Evolutionary conservation across 2,888 invertebrate genomes (phyloP).

Genomic region (Rutpela maculata): DNA sequence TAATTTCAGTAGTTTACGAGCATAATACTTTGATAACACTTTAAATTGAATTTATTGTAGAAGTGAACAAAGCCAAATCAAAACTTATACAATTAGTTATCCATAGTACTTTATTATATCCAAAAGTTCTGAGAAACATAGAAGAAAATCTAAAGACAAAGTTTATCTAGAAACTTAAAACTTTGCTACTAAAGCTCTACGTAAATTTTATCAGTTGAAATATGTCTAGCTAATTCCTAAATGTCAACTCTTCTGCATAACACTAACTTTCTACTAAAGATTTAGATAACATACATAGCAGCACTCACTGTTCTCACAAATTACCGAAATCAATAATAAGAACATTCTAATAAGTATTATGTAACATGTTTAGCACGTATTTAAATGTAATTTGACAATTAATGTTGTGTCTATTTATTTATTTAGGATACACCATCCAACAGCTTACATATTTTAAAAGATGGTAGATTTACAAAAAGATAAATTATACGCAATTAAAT

Average conservation of each 20-base stretch:
- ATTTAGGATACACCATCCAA: no score
- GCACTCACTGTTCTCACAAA: not conserved
- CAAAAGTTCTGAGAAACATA: not conserved
- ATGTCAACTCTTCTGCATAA: not conserved
- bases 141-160: not conserved
- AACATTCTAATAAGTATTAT: not conserved
- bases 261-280: not conserved
- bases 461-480: no score
- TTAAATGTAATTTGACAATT: no score
- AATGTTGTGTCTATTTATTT: no score
- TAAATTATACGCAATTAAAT: no score
- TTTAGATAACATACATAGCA: not conserved
- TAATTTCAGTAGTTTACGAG: not conserved
- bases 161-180: constrained; percentile 10
- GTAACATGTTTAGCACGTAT: no score
- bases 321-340: not conserved
- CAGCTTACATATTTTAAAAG: no score
- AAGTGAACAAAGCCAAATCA: not conserved
- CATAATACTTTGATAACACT: not conserved
- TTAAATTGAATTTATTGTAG: not conserved
- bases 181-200: not conserved
- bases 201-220: not conserved
- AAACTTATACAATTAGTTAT: not conserved
- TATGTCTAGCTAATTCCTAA: not conserved
- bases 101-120: constrained; percentile 3